A percentile compares a stretch with the other conserved stretches of the same genome.
These are phyloP conservation scores for Drosophila seguyi DNA, from an alignment of 1,140 invertebrate genomes.

Conservation along the genomic window DNA sequence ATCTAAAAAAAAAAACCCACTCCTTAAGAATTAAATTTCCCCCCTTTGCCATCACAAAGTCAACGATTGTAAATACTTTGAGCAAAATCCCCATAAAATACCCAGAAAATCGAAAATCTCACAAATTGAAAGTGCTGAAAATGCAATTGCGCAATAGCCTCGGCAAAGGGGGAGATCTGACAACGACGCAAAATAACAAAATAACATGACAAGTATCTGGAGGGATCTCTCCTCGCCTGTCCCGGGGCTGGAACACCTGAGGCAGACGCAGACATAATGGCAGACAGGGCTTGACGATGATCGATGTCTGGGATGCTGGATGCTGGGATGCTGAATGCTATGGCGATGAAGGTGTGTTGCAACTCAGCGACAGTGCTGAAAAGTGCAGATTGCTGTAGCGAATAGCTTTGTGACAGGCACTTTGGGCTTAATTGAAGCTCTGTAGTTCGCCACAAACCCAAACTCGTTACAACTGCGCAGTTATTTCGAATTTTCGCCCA, in stretches of 20 bases:
- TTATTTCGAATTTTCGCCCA: constrained; percentile 25
- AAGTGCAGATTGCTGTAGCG: constrained; percentile 9
- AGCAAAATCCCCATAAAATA: constrained; percentile 14
- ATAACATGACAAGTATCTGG: constrained; percentile 59
- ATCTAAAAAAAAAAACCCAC: too few relatives aligned
- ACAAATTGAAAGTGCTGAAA: constrained; percentile 29
- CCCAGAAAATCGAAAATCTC: too few relatives aligned
- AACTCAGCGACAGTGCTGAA: constrained; percentile 12
- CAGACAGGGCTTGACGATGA: constrained; percentile 66
- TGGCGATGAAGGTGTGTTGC: constrained; percentile 23
- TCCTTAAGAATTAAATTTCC: too few relatives aligned
- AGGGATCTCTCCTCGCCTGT: constrained; percentile 10
- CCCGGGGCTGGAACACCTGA: constrained; percentile 58
- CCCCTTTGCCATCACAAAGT: neutral
- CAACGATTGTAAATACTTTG: neutral
- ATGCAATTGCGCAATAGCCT: constrained; percentile 47
- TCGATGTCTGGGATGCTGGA: constrained; percentile 63
- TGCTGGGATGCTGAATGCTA: constrained; percentile 3
- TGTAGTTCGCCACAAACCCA: constrained; percentile 34
- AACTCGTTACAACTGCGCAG: constrained; percentile 71
- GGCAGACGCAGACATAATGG: constrained; percentile 8
- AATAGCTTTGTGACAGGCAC: constrained; percentile 24
- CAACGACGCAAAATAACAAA: constrained; percentile 54
- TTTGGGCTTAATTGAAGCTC: constrained; percentile 51
- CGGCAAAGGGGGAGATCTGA: constrained; percentile 8